Conservation (phyloP, 2,113 vertebrate species). For the Lepus europaeus region DNA sequence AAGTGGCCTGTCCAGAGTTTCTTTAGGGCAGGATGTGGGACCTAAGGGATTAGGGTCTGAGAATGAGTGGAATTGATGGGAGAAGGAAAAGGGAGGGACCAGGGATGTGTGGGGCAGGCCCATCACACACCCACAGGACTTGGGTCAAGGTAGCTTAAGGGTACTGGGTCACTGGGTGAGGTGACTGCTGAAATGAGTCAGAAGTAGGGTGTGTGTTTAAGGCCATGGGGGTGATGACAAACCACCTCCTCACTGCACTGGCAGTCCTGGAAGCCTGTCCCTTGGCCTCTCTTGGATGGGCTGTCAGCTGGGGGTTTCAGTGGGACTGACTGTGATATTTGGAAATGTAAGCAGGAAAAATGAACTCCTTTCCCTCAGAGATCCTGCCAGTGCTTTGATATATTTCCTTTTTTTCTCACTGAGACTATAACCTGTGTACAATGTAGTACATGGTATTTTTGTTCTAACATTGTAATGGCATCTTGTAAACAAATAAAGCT, state of each 20-base stretch:
- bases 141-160: neutral
- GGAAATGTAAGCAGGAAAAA: neutral
- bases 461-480: neutral
- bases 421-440: neutral
- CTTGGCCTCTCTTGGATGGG: neutral
- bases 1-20: neutral
- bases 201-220: neutral
- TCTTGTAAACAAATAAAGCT: neutral
- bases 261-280: neutral
- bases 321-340: neutral
- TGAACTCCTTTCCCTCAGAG: neutral
- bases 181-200: neutral
- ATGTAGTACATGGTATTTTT: neutral
- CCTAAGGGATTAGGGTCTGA: fast-evolving
- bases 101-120: neutral
- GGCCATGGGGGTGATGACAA: neutral
- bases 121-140: fast-evolving
- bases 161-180: neutral
- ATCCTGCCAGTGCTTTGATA: neutral
- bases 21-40: neutral
- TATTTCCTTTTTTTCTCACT: neutral
- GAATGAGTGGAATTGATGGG: too few species aligned
- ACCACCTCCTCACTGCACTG: neutral
- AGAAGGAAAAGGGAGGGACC: neutral
- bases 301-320: neutral